Conservation (phyloP, 2,113 vertebrate genomes). For the Salvelinus fontinalis region DNA sequence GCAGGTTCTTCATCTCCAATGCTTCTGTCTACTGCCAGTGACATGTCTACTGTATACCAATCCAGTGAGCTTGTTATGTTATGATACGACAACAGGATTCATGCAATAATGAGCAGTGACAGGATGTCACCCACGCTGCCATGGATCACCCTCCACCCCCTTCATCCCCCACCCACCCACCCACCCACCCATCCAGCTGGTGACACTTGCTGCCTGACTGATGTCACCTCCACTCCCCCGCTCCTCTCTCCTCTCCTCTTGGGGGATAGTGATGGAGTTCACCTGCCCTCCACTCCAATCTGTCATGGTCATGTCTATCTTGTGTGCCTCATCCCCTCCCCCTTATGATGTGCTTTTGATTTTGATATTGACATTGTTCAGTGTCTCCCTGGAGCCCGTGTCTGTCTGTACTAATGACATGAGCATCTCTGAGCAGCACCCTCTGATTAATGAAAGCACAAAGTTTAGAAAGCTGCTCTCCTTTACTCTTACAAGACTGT, state of each 20-base stretch:
- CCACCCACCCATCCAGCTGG: neutral
- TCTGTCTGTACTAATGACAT: slow-evolving; percentile 37
- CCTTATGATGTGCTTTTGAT: neutral
- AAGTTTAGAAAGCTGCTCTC: slow-evolving; percentile 56
- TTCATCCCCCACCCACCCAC: slow-evolving; percentile 15
- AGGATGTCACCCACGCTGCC: slow-evolving; percentile 59
- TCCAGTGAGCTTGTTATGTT: slow-evolving; percentile 39
- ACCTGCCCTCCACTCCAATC: neutral
- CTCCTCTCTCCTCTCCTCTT: neutral
- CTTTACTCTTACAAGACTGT: slow-evolving; percentile 51
- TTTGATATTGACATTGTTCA: neutral
- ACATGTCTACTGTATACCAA: slow-evolving; percentile 35
- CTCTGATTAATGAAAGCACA: slow-evolving; percentile 56
- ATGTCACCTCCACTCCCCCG: slow-evolving; percentile 12
- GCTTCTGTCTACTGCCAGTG: slow-evolving; percentile 33
- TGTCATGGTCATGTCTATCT: slow-evolving; percentile 2
- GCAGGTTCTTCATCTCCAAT: slow-evolving; percentile 5
- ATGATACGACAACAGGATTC: slow-evolving; percentile 48
- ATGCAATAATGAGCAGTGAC: slow-evolving; percentile 66
- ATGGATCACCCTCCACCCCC: slow-evolving; percentile 44
- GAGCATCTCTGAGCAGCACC: slow-evolving; percentile 55
- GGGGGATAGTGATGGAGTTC: neutral
- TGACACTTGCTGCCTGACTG: slow-evolving; percentile 31
- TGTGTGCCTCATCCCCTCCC: neutral
- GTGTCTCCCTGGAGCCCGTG: neutral